Conservation (phyloP, 2,888 invertebrate species). For the Beris chalybata region DNA sequence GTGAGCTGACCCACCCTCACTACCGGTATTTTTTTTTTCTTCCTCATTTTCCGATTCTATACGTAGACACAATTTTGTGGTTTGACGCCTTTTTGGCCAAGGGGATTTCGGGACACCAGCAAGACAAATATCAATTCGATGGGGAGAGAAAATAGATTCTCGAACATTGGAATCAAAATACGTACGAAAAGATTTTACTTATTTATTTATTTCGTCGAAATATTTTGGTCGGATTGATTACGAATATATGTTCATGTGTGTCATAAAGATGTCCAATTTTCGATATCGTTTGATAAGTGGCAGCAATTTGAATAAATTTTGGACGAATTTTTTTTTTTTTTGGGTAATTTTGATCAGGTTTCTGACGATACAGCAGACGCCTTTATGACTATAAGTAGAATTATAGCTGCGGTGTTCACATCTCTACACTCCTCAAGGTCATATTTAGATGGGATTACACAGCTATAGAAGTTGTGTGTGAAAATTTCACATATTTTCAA, state of each 20-base stretch:
- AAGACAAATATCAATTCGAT: no score
- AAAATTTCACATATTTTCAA: no score
- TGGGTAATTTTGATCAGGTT: neutral
- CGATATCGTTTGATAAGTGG: conserved; percentile 18
- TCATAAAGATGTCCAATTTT: conserved; percentile 28
- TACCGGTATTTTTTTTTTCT: conserved; percentile 1
- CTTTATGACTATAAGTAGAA: neutral
- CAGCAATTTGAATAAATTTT: conserved; percentile 30
- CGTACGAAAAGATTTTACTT: no score
- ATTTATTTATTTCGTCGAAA: no score
- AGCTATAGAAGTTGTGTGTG: no score
- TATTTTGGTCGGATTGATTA: no score
- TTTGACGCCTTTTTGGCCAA: conserved; percentile 19
- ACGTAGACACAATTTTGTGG: conserved; percentile 6
- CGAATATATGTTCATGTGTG: neutral
- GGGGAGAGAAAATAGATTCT: no score
- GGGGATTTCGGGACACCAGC: no score
- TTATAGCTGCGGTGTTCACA: neutral
- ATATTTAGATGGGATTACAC: no score
- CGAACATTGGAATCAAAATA: no score
- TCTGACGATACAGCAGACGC: conserved; percentile 8
- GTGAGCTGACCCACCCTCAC: conserved; percentile 18
- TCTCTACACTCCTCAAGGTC: no score
- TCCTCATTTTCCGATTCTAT: neutral
- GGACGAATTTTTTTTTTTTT: neutral